Evolutionary conservation across 1,140 invertebrate species (phyloP), one percentile per base, ranked within the genome.

Genomic region (Venturia canescens): DNA sequence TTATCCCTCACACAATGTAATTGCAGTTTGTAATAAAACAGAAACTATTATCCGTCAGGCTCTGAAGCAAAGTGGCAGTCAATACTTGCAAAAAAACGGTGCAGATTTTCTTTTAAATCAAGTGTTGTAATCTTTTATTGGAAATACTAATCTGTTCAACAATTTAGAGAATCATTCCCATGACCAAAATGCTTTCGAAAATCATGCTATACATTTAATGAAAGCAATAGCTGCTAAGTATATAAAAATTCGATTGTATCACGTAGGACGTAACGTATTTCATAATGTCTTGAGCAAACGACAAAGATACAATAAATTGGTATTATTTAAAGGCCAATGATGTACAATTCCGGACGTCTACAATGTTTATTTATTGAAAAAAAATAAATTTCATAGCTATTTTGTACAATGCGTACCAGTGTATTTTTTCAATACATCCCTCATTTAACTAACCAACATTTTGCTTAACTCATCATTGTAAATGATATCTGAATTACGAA

Each of bases 1-100:
- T 29, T 80, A 80, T 38, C 76, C 75, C 7, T 77, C 83, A 50
- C 29, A 69, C 13, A 71, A 80, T 80, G 78, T 80, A 50, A 80
- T 78, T 60, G 13, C 21, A 44, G 71, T 84, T 57, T 82, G 81
- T 38, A 4, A 66, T 18, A 66, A 78, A 66, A 21, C 76, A 60
- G 76, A 63, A 34, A 78, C 23, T 44, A 34, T 34, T n/a, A 63
- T 78, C 26, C 34, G 60, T 60, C 44, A 31, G 29, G 76, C 57
- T 18, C 11, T 78, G 13, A 21, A n/a, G 60, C 50, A 78, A 78
- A 78, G 27, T 78, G 57, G 53, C 9, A 21, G 44, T 7, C 26
- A 5, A 18, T n/a, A 26, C 18, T 18, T 29, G 38, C 75, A 31
- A 31, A 78, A 63, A 63, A 60, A 27, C 13, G 29, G 23, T 1